Percentiles rank a stretch among this genome's conserved stretches.
phyloP scores from a whole-genome alignment of 2,113 vertebrate species.

The Corythoichthys haematopterus region DNA sequence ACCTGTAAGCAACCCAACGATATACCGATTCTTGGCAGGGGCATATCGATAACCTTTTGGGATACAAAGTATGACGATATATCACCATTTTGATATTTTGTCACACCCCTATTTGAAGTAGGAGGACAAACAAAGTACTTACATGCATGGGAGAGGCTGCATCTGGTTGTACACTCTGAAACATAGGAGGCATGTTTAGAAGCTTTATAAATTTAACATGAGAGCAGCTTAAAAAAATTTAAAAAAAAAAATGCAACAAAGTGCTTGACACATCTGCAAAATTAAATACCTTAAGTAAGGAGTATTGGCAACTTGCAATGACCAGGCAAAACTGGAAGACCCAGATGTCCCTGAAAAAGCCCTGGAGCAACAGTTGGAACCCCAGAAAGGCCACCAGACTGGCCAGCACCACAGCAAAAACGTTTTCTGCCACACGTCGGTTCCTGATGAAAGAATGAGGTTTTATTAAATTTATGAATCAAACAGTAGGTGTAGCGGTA shows the following conservation, averaged over 20 bases:
- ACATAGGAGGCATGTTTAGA: constrained; percentile 12
- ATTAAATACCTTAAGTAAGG: constrained; percentile 84
- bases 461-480: neutral
- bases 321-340: constrained; percentile 99
- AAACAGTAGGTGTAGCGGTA: too few species aligned
- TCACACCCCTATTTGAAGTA: neutral
- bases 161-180: constrained; percentile 85
- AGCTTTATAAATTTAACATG: neutral
- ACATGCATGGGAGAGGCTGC: constrained; percentile 90
- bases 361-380: constrained; percentile 88
- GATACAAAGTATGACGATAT: too few species aligned
- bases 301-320: constrained; percentile 98
- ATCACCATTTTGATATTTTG: too few species aligned
- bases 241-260: neutral
- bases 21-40: too few species aligned
- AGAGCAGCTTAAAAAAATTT: neutral
- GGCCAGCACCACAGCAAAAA: constrained; percentile 90
- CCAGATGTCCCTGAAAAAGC: constrained; percentile 98
- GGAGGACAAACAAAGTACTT: constrained; percentile 53
- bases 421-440: constrained; percentile 90
- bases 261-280: neutral
- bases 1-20: too few species aligned
- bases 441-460: constrained; percentile 71
- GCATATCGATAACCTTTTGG: too few species aligned
- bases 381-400: constrained; percentile 96